These are phyloP conservation scores for Rhysida immarginata DNA, from an alignment of 1,140 invertebrate species.

Conservation along the genomic window DNA sequence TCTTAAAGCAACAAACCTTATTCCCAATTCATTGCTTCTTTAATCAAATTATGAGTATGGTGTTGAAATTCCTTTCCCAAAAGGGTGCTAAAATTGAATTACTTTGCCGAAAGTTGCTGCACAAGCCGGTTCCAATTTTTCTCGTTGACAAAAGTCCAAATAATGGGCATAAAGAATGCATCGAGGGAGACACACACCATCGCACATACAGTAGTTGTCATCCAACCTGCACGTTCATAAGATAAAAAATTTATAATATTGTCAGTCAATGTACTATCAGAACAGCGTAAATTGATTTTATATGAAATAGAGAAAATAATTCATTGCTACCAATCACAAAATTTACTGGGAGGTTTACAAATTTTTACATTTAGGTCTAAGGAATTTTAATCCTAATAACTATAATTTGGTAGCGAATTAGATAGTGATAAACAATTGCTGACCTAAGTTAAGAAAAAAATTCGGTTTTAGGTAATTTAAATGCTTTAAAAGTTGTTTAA, in stretches of 20 bases:
- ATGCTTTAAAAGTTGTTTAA: no score
- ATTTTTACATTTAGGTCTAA: not conserved
- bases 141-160: slow-evolving; percentile 36
- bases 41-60: no score
- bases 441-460: no score
- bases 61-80: no score
- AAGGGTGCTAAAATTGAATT: not conserved
- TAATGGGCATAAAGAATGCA: slow-evolving; percentile 40
- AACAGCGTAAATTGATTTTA: no score
- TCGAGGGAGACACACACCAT: slow-evolving; percentile 40
- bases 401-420: not conserved
- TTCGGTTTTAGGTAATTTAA: no score
- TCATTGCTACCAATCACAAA: not conserved
- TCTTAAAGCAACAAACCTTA: no score
- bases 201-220: slow-evolving; percentile 40
- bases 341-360: not conserved
- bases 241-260: no score
- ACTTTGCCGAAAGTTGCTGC: slow-evolving; percentile 44
- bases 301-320: not conserved
- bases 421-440: no score
- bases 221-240: slow-evolving; percentile 29
- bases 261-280: no score
- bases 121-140: slow-evolving; percentile 37
- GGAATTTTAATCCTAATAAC: not conserved
- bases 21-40: no score